phyloP scores from a whole-genome alignment of 2,113 vertebrate genomes.

The Gallinago jamesoni region DNA sequence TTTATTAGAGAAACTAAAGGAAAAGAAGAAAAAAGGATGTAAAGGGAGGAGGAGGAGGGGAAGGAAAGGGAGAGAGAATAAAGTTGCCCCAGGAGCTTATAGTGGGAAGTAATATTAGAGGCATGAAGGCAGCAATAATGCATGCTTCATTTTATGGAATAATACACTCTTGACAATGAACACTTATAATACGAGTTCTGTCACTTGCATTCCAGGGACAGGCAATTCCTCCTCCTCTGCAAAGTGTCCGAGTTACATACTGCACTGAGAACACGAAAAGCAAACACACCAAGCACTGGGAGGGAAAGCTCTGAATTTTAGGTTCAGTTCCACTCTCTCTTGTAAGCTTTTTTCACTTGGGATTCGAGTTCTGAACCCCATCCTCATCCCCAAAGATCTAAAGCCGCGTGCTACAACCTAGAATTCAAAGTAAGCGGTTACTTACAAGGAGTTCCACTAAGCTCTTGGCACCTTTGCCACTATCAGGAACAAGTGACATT shows the following conservation, averaged over 20 bases:
- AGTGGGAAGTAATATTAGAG: neutral
- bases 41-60: neutral
- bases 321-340: fast-evolving
- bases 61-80: neutral
- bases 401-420: neutral
- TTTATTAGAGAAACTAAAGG: neutral
- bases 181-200: neutral
- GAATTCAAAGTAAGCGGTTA: neutral
- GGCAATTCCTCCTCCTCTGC: constrained; percentile 3
- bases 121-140: constrained; percentile 6
- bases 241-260: neutral
- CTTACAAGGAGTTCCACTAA: constrained; percentile 93
- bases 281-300: neutral
- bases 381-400: neutral
- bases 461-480: constrained; percentile 83
- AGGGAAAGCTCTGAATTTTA: neutral
- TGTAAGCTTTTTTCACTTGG: neutral
- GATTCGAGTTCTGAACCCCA: neutral
- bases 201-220: neutral
- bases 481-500: constrained; percentile 70
- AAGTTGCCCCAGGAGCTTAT: neutral
- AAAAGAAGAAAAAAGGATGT: too few species aligned
- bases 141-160: neutral
- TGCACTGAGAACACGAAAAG: neutral
- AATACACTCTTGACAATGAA: neutral